These are phyloP conservation scores for Geodia barretti DNA, from an alignment of 37 sponge, comb jelly and placozoan genomes.

Conservation along the genomic window DNA sequence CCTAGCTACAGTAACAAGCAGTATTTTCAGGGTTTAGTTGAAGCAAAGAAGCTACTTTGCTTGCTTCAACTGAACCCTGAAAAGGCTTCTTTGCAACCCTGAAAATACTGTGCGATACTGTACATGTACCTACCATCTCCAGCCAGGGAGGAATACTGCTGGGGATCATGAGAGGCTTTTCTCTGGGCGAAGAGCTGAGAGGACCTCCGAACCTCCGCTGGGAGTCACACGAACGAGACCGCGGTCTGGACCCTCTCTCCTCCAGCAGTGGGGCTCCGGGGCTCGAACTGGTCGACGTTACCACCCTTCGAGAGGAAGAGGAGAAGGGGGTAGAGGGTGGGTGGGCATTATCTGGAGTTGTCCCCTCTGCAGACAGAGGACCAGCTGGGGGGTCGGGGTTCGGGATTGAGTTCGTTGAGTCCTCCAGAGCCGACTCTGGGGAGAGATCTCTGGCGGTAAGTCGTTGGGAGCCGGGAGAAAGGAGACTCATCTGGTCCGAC, in stretches of 20 bases:
- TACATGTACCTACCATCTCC: constrained; percentile 20
- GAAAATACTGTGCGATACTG: too few relatives aligned
- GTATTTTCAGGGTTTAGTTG: too few relatives aligned
- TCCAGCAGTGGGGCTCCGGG: not conserved
- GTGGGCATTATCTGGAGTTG: not conserved
- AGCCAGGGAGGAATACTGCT: constrained; percentile 21
- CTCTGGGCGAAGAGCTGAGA: too few relatives aligned
- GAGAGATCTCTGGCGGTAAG: not conserved
- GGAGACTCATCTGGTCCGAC: constrained; percentile 28
- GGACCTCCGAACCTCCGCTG: not conserved
- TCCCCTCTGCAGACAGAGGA: not conserved
- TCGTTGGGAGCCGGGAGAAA: not conserved
- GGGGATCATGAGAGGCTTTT: constrained; percentile 13
- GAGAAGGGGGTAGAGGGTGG: not conserved
- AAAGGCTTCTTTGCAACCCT: too few relatives aligned
- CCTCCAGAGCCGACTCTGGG: not conserved
- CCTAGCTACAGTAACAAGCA: too few relatives aligned
- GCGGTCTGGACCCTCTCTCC: not conserved
- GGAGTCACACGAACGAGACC: not conserved
- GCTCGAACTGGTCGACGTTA: not conserved
- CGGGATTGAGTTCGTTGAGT: not conserved
- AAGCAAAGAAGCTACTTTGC: too few relatives aligned
- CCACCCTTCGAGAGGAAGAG: not conserved
- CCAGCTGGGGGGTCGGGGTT: not conserved
- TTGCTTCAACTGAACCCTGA: too few relatives aligned